Percentiles rank a stretch among this genome's conserved stretches.
These are phyloP conservation scores for Eucidaris tribuloides DNA, from an alignment of 35 echinoderm and acorn worm genomes.

Conservation along the genomic window DNA sequence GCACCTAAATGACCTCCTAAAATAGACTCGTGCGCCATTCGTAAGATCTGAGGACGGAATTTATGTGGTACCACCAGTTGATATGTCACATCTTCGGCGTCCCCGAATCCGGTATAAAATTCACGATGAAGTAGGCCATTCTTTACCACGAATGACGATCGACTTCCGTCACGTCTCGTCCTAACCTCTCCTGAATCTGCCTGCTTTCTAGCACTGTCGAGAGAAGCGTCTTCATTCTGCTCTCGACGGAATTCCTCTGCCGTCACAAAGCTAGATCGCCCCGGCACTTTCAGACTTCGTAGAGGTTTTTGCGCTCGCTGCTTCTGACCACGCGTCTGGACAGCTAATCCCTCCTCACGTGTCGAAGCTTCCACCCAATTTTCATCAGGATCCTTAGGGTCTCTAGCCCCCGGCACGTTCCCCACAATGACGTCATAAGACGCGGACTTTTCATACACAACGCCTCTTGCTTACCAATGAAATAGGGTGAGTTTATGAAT, in stretches of 20 bases:
- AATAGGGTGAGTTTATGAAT: conserved; percentile 38
- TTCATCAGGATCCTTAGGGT: conserved; percentile 25
- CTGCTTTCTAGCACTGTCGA: background rate
- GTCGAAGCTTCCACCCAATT: background rate
- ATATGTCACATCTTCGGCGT: background rate
- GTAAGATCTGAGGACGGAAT: conserved; percentile 2
- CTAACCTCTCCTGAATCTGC: background rate
- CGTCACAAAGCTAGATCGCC: background rate
- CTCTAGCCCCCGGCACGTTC: conserved; percentile 8
- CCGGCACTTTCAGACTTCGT: background rate
- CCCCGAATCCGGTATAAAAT: background rate
- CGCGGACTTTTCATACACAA: conserved; percentile 51
- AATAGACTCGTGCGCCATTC: conserved; percentile 10
- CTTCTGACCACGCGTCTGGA: conserved; percentile 9
- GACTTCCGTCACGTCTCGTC: background rate
- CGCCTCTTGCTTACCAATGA: conserved; percentile 19
- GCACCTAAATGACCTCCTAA: conserved; percentile 1
- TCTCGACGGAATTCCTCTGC: background rate
- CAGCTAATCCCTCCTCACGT: background rate
- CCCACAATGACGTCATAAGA: conserved; percentile 30
- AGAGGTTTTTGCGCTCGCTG: background rate
- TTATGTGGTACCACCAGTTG: conserved; percentile 18
- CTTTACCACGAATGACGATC: background rate
- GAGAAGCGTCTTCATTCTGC: conserved; percentile 4
- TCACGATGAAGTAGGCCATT: conserved; percentile 18